Evolutionary conservation across 2,888 invertebrate genomes (phyloP).

Genomic region (Phortica okadai): DNA sequence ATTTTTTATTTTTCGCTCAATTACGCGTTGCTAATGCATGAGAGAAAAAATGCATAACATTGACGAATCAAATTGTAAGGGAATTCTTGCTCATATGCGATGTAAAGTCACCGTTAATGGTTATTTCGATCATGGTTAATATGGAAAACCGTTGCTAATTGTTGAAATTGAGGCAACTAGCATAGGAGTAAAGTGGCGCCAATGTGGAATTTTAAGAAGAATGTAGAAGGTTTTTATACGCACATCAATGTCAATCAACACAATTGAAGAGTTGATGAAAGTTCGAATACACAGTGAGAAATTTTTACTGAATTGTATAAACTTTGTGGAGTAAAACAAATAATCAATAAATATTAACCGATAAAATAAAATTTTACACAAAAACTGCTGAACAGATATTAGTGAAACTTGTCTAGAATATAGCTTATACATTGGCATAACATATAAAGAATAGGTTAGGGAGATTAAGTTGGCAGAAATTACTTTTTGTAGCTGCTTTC

Average conservation of each 20-base stretch:
- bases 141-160: background rate
- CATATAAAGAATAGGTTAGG: no score
- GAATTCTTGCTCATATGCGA: background rate
- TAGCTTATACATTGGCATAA: no score
- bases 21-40: background rate
- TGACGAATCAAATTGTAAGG: background rate
- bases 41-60: background rate
- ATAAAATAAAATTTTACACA: no score
- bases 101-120: background rate
- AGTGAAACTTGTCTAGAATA: no score
- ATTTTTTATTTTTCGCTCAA: background rate
- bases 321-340: no score
- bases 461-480: no score
- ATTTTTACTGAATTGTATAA: background rate
- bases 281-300: background rate
- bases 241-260: background rate
- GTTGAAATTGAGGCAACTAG: background rate
- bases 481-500: background rate
- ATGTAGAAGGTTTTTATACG: background rate
- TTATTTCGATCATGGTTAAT: background rate
- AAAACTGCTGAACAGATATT: no score
- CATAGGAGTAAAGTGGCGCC: constrained; percentile 1
- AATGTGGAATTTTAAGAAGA: background rate
- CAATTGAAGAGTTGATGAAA: background rate
- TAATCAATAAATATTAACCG: no score